Evolutionary conservation across 2,797 vertebrate genomes (phyloP).

Genomic region (Sciurus carolinensis): DNA sequence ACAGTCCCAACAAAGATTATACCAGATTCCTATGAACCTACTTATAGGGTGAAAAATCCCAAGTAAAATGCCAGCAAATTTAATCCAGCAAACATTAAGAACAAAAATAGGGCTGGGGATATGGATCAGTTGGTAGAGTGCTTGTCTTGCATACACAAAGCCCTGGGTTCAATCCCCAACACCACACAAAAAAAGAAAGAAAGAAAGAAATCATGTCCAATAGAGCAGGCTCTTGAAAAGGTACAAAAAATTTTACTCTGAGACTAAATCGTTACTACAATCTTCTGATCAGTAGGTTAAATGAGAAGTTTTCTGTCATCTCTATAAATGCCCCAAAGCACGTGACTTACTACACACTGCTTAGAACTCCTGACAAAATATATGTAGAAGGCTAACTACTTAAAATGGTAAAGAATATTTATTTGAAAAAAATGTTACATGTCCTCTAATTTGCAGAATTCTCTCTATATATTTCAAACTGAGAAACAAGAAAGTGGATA

Average conservation of each 20-base stretch:
- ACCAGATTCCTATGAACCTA: not conserved
- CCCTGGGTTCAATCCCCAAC: too few relatives aligned
- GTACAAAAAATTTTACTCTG: not conserved
- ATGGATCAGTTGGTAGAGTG: too few relatives aligned
- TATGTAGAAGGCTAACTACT: not conserved
- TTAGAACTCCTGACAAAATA: conserved; percentile 6
- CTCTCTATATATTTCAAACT: conserved; percentile 2
- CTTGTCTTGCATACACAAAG: too few relatives aligned
- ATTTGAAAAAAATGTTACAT: conserved; percentile 36
- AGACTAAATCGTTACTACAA: not conserved
- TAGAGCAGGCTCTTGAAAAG: not conserved
- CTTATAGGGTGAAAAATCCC: conserved; percentile 29
- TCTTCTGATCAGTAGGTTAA: not conserved
- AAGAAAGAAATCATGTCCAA: not conserved
- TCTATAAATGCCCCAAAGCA: not conserved
- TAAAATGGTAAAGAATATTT: conserved; percentile 31
- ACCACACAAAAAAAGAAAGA: too few relatives aligned
- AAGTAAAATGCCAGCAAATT: conserved; percentile 13
- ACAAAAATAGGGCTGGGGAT: not conserved
- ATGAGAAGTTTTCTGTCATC: not conserved
- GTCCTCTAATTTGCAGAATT: conserved; percentile 9
- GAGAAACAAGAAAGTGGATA: conserved; percentile 31
- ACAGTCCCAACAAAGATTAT: not conserved
- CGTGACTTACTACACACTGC: not conserved
- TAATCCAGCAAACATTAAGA: not conserved